Evolutionary conservation across 2,888 invertebrate genomes (phyloP).

Genomic region (Philereme transversata): DNA sequence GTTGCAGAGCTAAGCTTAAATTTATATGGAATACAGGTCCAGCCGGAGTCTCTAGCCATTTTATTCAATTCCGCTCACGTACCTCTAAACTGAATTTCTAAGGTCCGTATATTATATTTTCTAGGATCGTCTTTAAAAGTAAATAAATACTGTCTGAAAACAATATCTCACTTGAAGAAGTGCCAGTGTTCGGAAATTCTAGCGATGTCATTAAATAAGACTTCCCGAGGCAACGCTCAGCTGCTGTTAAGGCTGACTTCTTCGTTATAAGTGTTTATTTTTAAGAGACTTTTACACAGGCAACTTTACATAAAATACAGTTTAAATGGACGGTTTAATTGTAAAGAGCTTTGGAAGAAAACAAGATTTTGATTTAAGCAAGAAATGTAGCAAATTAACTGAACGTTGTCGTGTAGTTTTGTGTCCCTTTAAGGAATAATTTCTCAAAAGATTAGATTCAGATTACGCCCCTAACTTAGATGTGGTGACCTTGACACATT

Average conservation of each 20-base stretch:
- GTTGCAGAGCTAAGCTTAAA: slow-evolving; percentile 21
- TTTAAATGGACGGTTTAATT: too few species aligned
- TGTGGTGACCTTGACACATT: too few species aligned
- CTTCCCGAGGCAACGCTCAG: slow-evolving; percentile 26
- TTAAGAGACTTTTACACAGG: slow-evolving; percentile 8
- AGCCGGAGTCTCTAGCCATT: neutral
- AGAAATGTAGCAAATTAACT: too few species aligned
- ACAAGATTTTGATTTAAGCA: too few species aligned
- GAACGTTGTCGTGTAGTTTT: too few species aligned
- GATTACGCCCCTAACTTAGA: too few species aligned
- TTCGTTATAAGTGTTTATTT: slow-evolving; percentile 23
- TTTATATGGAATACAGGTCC: slow-evolving; percentile 17
- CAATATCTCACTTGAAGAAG: slow-evolving; percentile 6
- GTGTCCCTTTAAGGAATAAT: too few species aligned
- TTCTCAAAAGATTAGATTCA: too few species aligned
- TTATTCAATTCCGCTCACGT: slow-evolving; percentile 20
- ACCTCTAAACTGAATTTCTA: slow-evolving; percentile 7
- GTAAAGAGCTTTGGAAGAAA: too few species aligned
- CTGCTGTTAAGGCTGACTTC: slow-evolving; percentile 22
- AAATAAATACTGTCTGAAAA: slow-evolving; percentile 2
- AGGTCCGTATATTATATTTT: neutral
- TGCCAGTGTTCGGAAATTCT: slow-evolving; percentile 20
- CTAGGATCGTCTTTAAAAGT: neutral
- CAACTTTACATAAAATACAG: neutral
- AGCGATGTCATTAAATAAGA: slow-evolving; percentile 28